Evolutionary conservation across 2,113 vertebrate genomes (phyloP).

Genomic region (Calidris pygmaea): DNA sequence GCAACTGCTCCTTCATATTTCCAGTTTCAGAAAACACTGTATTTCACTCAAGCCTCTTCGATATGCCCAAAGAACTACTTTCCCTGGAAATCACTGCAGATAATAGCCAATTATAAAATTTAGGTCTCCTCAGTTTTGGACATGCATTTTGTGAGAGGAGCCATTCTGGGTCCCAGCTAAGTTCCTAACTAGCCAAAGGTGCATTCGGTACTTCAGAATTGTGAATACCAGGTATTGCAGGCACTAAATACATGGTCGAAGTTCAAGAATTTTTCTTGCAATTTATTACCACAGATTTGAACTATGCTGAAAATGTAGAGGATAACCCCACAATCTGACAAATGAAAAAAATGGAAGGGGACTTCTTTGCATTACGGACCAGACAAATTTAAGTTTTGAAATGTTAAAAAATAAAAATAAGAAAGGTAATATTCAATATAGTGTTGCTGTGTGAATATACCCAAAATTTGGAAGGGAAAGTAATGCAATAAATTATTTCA

Average conservation of each 20-base stretch:
- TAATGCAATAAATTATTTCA: background rate
- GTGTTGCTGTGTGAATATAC: background rate
- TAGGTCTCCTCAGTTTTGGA: background rate
- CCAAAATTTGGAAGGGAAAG: background rate
- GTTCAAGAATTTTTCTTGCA: background rate
- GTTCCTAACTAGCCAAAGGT: background rate
- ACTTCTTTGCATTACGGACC: background rate
- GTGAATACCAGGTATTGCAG: rapidly evolving
- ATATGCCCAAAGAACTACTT: background rate
- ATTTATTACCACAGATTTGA: background rate
- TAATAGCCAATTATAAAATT: background rate
- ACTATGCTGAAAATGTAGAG: background rate
- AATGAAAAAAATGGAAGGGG: background rate
- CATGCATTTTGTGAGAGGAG: background rate
- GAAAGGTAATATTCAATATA: background rate
- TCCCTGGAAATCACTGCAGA: background rate
- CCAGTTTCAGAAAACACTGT: background rate
- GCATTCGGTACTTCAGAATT: background rate
- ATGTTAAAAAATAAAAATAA: background rate
- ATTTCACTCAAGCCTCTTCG: background rate
- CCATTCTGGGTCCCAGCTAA: background rate
- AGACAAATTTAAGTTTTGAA: background rate
- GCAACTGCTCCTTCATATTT: background rate
- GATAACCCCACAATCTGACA: background rate
- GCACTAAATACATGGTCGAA: background rate